phyloP scores from a whole-genome alignment of 2,797 vertebrate genomes.

The Pseudomugil gertrudae region DNA sequence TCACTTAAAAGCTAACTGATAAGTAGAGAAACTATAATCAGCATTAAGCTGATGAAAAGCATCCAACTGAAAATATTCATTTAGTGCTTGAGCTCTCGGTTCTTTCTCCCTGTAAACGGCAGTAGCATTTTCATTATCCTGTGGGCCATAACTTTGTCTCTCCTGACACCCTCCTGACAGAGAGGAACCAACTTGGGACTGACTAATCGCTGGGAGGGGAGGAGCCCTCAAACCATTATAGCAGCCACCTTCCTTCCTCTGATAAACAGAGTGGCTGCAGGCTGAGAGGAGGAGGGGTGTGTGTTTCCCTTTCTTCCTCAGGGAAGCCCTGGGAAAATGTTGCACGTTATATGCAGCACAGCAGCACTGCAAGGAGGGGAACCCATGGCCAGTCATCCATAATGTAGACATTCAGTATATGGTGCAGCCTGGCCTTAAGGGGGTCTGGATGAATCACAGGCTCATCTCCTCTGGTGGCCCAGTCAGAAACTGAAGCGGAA shows the following conservation, averaged over 20 bases:
- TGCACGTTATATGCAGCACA: slow-evolving; percentile 37
- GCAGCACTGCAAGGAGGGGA: slow-evolving; percentile 21
- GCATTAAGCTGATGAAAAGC: slow-evolving; percentile 65
- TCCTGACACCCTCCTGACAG: neutral
- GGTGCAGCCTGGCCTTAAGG: slow-evolving; percentile 28
- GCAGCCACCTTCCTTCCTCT: slow-evolving; percentile 28
- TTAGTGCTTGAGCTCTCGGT: neutral
- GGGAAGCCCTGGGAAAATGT: slow-evolving; percentile 56
- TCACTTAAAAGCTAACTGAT: slow-evolving; percentile 59
- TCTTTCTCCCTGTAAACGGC: neutral
- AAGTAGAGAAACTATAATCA: slow-evolving; percentile 33
- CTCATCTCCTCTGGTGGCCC: slow-evolving; percentile 22
- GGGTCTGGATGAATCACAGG: slow-evolving; percentile 46
- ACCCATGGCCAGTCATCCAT: slow-evolving; percentile 53
- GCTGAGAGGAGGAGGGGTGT: neutral
- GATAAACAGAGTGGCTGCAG: slow-evolving; percentile 30
- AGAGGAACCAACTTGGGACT: slow-evolving; percentile 17
- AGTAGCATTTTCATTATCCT: slow-evolving; percentile 6
- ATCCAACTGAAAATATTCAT: slow-evolving; percentile 32
- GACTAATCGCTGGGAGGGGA: slow-evolving; percentile 14
- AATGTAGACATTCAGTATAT: slow-evolving; percentile 54
- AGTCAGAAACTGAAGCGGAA: slow-evolving; percentile 16
- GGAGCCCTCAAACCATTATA: slow-evolving; percentile 19
- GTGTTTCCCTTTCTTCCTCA: slow-evolving; percentile 35
- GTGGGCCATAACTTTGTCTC: neutral